These are phyloP conservation scores for Phrynosoma blainvillii DNA, from an alignment of 2,113 vertebrate genomes.

Conservation along the genomic window DNA sequence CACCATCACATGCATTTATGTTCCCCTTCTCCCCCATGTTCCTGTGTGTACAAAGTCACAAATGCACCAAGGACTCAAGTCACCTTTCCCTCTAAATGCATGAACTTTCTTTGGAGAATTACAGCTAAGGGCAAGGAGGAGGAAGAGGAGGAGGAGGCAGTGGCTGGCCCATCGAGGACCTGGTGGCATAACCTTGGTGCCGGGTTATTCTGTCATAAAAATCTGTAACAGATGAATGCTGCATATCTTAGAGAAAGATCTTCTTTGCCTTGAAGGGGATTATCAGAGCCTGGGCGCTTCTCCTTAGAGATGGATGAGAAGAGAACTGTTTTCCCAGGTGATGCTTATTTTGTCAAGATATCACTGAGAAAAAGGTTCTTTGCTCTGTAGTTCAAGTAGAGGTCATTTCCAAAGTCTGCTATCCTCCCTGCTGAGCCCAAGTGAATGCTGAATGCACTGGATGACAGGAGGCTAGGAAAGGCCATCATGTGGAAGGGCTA, in stretches of 20 bases:
- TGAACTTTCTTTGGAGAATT: constrained; percentile 54
- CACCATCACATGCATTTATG: too few species aligned
- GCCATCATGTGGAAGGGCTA: neutral
- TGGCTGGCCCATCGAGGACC: constrained; percentile 36
- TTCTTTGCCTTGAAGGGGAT: constrained; percentile 56
- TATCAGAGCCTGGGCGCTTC: constrained; percentile 54
- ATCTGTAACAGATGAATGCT: constrained; percentile 64
- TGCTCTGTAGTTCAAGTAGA: constrained; percentile 57
- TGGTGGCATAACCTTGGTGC: constrained; percentile 50
- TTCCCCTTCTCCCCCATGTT: too few species aligned
- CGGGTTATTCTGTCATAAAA: constrained; percentile 62
- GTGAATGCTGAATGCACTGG: constrained; percentile 25
- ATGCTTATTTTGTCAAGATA: constrained; percentile 65
- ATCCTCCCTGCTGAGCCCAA: constrained; percentile 42
- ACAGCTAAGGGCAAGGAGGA: constrained; percentile 59
- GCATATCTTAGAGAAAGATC: constrained; percentile 66
- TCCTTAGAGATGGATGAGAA: constrained; percentile 58
- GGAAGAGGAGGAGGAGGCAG: neutral
- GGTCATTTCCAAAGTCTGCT: constrained; percentile 60
- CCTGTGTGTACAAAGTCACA: too few species aligned
- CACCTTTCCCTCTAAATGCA: neutral
- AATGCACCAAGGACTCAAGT: neutral
- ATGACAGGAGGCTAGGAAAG: constrained; percentile 6
- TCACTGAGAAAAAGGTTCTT: constrained; percentile 67
- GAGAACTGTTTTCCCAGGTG: constrained; percentile 65